Percentiles rank a stretch among this genome's conserved stretches.
phyloP scores from a whole-genome alignment of 1,140 invertebrate species.

The Zaprionus lachaisei region DNA sequence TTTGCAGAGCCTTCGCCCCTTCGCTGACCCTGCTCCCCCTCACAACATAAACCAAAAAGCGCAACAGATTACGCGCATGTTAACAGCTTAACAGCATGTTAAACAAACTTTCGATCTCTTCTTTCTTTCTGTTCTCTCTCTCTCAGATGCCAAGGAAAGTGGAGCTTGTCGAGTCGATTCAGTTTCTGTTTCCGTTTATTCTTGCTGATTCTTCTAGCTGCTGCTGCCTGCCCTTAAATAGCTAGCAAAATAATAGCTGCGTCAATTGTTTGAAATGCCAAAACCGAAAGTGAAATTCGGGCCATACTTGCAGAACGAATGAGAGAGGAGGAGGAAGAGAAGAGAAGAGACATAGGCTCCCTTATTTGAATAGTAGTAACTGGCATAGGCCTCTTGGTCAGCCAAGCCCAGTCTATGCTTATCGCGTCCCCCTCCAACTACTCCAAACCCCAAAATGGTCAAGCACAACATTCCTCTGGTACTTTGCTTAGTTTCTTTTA shows the following conservation, averaged over 20 bases:
- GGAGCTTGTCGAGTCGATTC: constrained; percentile 19
- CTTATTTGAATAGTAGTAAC: neutral
- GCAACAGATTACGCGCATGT: neutral
- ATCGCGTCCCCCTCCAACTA: neutral
- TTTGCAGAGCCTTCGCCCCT: neutral
- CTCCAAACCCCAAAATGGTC: constrained; percentile 7
- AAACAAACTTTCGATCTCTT: neutral
- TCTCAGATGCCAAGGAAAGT: constrained; percentile 30
- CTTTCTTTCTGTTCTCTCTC: neutral
- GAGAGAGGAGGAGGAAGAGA: neutral
- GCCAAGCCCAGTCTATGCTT: neutral
- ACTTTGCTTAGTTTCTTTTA: neutral
- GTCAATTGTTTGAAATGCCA: constrained; percentile 35
- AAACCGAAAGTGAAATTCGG: constrained; percentile 42
- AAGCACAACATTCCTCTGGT: neutral
- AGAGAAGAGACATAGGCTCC: neutral
- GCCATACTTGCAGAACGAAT: constrained; percentile 12
- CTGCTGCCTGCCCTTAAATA: constrained; percentile 42
- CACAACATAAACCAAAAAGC: neutral
- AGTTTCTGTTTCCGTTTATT: neutral
- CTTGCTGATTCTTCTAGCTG: constrained; percentile 12
- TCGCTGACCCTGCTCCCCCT: neutral
- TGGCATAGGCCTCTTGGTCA: neutral
- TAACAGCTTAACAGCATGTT: constrained; percentile 28
- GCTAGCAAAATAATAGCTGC: constrained; percentile 28